phyloP scores from a whole-genome alignment of 2,113 vertebrate genomes.

The Coreoperca whiteheadi region DNA sequence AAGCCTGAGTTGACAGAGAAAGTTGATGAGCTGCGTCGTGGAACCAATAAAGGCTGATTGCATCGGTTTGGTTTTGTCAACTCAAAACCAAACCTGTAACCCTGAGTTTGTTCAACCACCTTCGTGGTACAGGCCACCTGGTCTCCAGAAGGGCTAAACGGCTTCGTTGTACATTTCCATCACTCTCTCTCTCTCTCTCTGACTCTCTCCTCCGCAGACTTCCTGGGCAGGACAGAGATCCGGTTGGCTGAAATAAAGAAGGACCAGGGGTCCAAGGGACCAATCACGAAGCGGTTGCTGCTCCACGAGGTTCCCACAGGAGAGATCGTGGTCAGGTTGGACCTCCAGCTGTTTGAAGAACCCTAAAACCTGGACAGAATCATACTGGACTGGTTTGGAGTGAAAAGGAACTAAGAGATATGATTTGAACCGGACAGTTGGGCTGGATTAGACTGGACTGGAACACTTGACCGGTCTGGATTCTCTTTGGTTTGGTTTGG shows the following conservation, averaged over 20 bases:
- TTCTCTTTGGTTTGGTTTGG: not conserved
- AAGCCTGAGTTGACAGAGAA: too few species aligned
- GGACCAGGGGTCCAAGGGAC: constrained; percentile 98
- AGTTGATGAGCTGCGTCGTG: too few species aligned
- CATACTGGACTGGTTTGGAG: not conserved
- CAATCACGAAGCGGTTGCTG: constrained; percentile 96
- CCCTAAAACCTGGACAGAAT: constrained; percentile 78
- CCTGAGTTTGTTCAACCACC: too few species aligned
- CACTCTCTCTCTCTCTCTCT: not conserved
- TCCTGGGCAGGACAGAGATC: constrained; percentile 98
- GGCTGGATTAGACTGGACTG: constrained; percentile 36
- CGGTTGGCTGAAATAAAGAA: constrained; percentile 98
- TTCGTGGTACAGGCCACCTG: too few species aligned
- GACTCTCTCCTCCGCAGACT: constrained; percentile 84
- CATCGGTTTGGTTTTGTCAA: too few species aligned
- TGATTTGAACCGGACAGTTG: constrained; percentile 11
- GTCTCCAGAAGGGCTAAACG: not conserved
- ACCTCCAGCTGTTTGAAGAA: constrained; percentile 97
- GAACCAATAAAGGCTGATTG: too few species aligned
- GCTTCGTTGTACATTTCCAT: not conserved
- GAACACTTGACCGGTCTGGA: not conserved
- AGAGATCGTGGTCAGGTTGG: constrained; percentile 96
- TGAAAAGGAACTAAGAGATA: not conserved
- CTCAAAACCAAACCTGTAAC: too few species aligned
- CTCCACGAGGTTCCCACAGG: constrained; percentile 98